These are phyloP conservation scores for Epizoanthus fatuus DNA, from an alignment of 92 coral and sea anemone genomes.

Conservation along the genomic window DNA sequence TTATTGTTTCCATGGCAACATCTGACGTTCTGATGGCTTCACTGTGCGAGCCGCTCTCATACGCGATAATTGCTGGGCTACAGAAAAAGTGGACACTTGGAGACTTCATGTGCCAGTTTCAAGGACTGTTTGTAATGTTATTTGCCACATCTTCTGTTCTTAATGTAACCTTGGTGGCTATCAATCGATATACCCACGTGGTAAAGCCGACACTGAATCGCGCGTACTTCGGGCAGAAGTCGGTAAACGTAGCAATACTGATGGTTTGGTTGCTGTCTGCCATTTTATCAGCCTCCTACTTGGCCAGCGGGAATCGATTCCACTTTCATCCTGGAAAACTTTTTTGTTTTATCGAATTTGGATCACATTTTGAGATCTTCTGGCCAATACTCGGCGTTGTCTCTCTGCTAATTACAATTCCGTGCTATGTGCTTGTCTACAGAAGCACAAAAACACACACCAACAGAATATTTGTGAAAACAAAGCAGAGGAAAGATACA, in stretches of 20 bases:
- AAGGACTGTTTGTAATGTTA: slow-evolving; percentile 66
- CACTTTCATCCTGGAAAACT: slow-evolving; percentile 76
- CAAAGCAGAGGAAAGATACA: background rate
- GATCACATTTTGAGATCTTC: slow-evolving; percentile 22
- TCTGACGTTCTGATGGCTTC: slow-evolving; percentile 73
- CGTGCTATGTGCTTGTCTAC: slow-evolving; percentile 20
- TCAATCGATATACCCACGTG: slow-evolving; percentile 78
- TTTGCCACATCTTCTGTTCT: slow-evolving; percentile 68
- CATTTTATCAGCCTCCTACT: slow-evolving; percentile 2
- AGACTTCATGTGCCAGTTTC: slow-evolving; percentile 65
- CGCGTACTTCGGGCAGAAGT: slow-evolving; percentile 53
- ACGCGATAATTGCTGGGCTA: slow-evolving; percentile 41
- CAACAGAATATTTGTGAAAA: background rate
- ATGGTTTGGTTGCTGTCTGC: slow-evolving; percentile 60
- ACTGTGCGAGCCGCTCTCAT: slow-evolving; percentile 75
- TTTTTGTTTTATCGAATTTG: slow-evolving; percentile 69
- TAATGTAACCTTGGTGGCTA: slow-evolving; percentile 77
- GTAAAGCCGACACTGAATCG: slow-evolving; percentile 76
- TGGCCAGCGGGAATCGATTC: slow-evolving; percentile 57
- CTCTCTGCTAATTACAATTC: background rate
- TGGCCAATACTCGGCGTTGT: slow-evolving; percentile 13
- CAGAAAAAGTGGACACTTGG: slow-evolving; percentile 67
- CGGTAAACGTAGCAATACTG: slow-evolving; percentile 44
- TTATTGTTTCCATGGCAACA: slow-evolving; percentile 71
- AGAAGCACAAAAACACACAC: background rate